Evolutionary conservation across 30 jellyfish, hydroid and myxozoan genomes (phyloP).

Genomic region (Clytia hemisphaerica): DNA sequence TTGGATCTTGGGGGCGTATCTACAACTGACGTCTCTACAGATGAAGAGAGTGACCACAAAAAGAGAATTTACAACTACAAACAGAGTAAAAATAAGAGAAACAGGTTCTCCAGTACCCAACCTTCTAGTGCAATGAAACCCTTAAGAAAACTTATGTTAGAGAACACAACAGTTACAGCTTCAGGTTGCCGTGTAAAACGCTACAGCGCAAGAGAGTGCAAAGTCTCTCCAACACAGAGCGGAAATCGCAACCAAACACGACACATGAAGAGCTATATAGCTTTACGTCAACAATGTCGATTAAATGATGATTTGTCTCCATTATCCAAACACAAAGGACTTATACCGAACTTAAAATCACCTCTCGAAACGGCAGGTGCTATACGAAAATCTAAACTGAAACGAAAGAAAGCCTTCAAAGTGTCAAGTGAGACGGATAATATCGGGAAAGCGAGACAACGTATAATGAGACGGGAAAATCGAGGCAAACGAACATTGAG

Average conservation of each 20-base stretch:
- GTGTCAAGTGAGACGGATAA: too few relatives aligned
- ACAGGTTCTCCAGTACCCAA: neutral
- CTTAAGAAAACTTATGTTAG: slow-evolving; percentile 54
- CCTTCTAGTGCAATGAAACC: neutral
- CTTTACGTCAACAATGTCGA: slow-evolving; percentile 82
- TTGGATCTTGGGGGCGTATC: too few relatives aligned
- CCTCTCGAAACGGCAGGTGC: too few relatives aligned
- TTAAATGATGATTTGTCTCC: slow-evolving; percentile 49
- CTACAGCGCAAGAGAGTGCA: slow-evolving; percentile 12
- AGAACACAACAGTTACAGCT: slow-evolving; percentile 43
- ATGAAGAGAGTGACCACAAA: too few relatives aligned
- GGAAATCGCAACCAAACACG: slow-evolving; percentile 51
- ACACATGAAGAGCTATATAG: slow-evolving; percentile 94
- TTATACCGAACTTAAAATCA: too few relatives aligned
- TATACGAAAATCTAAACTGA: too few relatives aligned
- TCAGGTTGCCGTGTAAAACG: slow-evolving; percentile 49
- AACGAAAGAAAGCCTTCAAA: too few relatives aligned
- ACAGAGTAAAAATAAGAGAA: slow-evolving; percentile 8
- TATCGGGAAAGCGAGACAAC: too few relatives aligned
- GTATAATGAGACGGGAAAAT: too few relatives aligned
- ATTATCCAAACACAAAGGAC: too few relatives aligned
- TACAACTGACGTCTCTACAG: too few relatives aligned
- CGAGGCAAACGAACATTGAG: too few relatives aligned
- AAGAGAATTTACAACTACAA: slow-evolving; percentile 13
- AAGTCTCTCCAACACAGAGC: slow-evolving; percentile 15